phyloP scores from a whole-genome alignment of 2,113 vertebrate species.

The Seriola rivoliana region DNA sequence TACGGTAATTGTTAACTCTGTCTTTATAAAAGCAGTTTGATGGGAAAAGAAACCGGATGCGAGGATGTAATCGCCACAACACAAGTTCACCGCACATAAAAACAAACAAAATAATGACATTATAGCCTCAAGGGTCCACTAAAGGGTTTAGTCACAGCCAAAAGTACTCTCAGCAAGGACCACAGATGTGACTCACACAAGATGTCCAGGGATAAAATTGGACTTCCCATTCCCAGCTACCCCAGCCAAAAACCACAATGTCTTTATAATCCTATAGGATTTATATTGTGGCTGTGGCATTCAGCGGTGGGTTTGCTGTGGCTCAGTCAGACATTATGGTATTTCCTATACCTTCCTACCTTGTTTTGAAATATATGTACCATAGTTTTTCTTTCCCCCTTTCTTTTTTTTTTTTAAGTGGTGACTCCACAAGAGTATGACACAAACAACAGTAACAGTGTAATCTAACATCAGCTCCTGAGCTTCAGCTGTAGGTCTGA shows the following conservation, averaged over 20 bases:
- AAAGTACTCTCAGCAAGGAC: constrained; percentile 23
- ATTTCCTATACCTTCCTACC: constrained; percentile 10
- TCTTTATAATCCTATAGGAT: constrained; percentile 56
- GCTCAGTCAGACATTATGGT: constrained; percentile 24
- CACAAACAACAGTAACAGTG: not conserved
- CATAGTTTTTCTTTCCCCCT: not conserved
- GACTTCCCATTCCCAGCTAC: constrained; percentile 42
- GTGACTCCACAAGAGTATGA: not conserved
- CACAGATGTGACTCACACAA: constrained; percentile 67
- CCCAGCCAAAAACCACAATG: constrained; percentile 54
- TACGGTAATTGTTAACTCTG: not conserved
- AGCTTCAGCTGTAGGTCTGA: no score
- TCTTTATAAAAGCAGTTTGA: constrained; percentile 13
- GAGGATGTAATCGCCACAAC: constrained; percentile 18
- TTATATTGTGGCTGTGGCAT: not conserved
- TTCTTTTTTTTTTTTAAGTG: not conserved
- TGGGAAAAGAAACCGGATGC: constrained; percentile 8
- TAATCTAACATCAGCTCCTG: no score
- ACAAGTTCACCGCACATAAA: constrained; percentile 5
- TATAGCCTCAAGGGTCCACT: constrained; percentile 16
- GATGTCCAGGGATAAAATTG: constrained; percentile 51
- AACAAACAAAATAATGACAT: constrained; percentile 42
- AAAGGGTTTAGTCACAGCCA: constrained; percentile 59
- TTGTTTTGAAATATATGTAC: constrained; percentile 22
- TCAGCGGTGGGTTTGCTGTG: constrained; percentile 2